Evolutionary conservation across 2,797 vertebrate species (phyloP).

Genomic region (Saxicola maurus): DNA sequence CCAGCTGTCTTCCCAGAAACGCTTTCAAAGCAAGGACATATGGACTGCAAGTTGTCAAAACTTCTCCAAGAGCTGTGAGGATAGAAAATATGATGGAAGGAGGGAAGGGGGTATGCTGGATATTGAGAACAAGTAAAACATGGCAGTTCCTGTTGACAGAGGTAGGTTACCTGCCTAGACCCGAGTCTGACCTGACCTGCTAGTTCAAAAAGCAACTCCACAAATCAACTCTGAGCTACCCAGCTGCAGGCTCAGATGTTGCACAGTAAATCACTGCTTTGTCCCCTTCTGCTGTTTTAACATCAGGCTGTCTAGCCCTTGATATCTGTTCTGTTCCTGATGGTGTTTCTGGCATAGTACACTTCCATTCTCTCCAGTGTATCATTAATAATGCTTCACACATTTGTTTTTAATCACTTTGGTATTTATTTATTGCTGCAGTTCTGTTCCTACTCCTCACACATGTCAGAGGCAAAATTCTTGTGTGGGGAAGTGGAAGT

Average conservation of each 20-base stretch:
- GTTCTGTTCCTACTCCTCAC: not conserved
- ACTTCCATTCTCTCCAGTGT: not conserved
- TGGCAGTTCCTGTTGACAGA: not conserved
- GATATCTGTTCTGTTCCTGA: not conserved
- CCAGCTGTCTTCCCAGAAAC: not conserved
- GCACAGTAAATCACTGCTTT: not conserved
- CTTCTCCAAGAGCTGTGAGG: not conserved
- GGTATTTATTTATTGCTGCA: conserved; percentile 39
- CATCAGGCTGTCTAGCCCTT: not conserved
- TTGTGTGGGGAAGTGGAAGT: conserved; percentile 5
- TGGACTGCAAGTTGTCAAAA: not conserved
- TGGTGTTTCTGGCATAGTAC: not conserved
- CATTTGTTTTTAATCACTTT: conserved; percentile 42
- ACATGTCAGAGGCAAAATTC: conserved; percentile 27
- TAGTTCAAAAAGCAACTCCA: not conserved
- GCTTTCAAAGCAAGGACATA: not conserved
- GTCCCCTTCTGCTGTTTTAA: not conserved
- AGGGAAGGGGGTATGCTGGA: not conserved
- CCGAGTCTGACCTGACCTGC: not conserved
- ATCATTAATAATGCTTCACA: conserved; percentile 24
- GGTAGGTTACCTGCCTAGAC: not conserved
- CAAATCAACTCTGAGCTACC: not conserved
- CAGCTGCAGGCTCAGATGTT: not conserved
- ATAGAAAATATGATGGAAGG: not conserved
- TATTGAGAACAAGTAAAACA: not conserved